Evolutionary conservation across 64 coral and sea anemone genomes (phyloP).

Genomic region (Pachyseris speciosa): DNA sequence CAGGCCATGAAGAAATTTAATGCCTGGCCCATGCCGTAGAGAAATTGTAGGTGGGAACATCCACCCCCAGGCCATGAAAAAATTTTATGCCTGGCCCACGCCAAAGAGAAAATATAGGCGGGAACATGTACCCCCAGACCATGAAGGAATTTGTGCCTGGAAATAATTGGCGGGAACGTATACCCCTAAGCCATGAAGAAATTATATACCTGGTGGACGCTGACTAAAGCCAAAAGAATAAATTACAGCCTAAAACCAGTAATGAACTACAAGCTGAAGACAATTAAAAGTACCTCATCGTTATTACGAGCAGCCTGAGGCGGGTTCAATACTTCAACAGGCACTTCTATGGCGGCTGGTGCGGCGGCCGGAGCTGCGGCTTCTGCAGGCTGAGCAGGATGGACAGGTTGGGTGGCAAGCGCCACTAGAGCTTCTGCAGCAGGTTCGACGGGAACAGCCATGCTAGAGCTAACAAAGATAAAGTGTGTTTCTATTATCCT

Average conservation of each 20-base stretch:
- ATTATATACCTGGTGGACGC: neutral
- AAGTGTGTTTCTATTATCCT: neutral
- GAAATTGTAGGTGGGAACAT: slow-evolving; percentile 5
- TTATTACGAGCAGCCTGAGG: neutral
- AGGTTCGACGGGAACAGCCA: neutral
- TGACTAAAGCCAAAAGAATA: neutral
- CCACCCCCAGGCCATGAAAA: neutral
- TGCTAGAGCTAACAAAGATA: neutral
- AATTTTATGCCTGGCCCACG: slow-evolving; percentile 1
- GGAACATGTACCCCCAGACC: neutral
- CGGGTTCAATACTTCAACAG: neutral
- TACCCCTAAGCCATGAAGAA: too few species aligned
- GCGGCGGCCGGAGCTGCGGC: too few species aligned
- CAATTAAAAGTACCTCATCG: neutral
- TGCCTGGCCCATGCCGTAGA: neutral
- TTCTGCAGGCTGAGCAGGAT: neutral
- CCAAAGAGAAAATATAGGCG: neutral
- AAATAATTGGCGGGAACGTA: too few species aligned
- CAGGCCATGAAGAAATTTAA: neutral
- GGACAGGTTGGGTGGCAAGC: neutral
- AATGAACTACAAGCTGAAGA: neutral
- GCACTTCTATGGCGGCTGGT: neutral
- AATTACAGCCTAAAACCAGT: neutral
- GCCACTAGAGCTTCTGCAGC: neutral
- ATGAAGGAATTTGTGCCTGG: too few species aligned